Evolutionary conservation across 2,888 invertebrate species (phyloP).

Genomic region (Dryocosmus kuriphilus): DNA sequence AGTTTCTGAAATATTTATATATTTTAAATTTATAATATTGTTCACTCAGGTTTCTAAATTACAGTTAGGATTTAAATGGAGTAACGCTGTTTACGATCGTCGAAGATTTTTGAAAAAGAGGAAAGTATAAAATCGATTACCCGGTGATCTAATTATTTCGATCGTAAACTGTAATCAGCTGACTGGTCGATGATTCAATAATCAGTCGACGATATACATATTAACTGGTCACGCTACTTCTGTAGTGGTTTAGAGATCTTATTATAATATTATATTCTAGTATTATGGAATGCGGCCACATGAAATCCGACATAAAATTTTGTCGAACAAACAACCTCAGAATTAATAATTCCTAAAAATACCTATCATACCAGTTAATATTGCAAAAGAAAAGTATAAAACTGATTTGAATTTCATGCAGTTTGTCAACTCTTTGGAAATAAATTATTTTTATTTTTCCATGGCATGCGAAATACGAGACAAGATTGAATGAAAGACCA

Average conservation of each 20-base stretch:
- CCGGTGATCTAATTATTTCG: conserved; percentile 33
- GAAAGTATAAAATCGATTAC: conserved; percentile 13
- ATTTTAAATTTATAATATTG: too few species aligned
- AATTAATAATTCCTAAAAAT: neutral
- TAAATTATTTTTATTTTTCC: neutral
- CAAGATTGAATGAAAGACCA: neutral
- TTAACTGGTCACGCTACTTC: conserved; percentile 20
- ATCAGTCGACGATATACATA: neutral
- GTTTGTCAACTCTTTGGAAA: neutral
- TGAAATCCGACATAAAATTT: neutral
- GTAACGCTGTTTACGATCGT: neutral
- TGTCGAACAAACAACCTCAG: neutral
- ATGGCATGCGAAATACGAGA: neutral
- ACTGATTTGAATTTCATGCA: too few species aligned
- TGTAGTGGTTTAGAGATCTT: neutral
- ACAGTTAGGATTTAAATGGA: conserved; percentile 21
- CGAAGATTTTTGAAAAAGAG: conserved; percentile 16
- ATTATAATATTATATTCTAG: too few species aligned
- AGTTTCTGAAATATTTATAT: too few species aligned
- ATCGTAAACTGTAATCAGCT: neutral
- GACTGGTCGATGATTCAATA: neutral
- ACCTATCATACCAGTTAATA: neutral
- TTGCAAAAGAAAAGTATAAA: neutral
- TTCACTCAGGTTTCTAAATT: too few species aligned
- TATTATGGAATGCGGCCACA: neutral